These are phyloP conservation scores for Cheilinus undulatus DNA, from an alignment of 2,113 vertebrate genomes.

Conservation along the genomic window DNA sequence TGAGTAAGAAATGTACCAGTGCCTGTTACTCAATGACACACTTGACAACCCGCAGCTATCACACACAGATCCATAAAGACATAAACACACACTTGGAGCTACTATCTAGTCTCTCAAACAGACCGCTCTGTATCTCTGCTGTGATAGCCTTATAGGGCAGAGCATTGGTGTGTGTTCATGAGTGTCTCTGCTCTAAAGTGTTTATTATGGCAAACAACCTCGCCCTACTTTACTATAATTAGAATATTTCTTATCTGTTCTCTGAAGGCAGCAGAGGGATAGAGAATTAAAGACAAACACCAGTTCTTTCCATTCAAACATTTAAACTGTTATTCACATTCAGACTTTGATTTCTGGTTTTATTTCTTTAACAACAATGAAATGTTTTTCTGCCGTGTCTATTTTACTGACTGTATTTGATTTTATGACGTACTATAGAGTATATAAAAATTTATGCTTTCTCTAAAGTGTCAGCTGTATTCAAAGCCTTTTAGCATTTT, in stretches of 20 bases:
- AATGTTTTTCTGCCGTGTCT: too few relatives aligned
- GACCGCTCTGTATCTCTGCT: slow-evolving; percentile 35
- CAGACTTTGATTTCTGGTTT: too few relatives aligned
- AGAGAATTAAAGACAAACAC: too few relatives aligned
- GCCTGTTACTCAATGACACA: background rate
- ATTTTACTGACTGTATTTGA: too few relatives aligned
- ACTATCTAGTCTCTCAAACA: slow-evolving; percentile 35
- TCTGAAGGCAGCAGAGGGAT: too few relatives aligned
- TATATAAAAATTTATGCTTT: too few relatives aligned
- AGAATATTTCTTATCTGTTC: slow-evolving; percentile 41
- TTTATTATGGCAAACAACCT: slow-evolving; percentile 45
- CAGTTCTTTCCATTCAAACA: background rate
- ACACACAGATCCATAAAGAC: slow-evolving; percentile 48
- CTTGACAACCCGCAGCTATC: slow-evolving; percentile 13
- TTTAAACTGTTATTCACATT: background rate
- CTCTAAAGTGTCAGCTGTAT: too few relatives aligned
- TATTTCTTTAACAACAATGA: too few relatives aligned
- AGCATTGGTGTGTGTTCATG: background rate
- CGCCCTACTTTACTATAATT: slow-evolving; percentile 66
- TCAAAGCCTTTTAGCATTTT: too few relatives aligned
- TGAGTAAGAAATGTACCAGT: background rate
- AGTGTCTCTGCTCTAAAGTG: slow-evolving; percentile 19
- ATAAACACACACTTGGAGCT: slow-evolving; percentile 30
- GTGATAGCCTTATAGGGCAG: slow-evolving; percentile 27
- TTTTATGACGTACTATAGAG: too few relatives aligned